phyloP scores from a whole-genome alignment of 1,140 invertebrate species.

The Drusus annulatus region DNA sequence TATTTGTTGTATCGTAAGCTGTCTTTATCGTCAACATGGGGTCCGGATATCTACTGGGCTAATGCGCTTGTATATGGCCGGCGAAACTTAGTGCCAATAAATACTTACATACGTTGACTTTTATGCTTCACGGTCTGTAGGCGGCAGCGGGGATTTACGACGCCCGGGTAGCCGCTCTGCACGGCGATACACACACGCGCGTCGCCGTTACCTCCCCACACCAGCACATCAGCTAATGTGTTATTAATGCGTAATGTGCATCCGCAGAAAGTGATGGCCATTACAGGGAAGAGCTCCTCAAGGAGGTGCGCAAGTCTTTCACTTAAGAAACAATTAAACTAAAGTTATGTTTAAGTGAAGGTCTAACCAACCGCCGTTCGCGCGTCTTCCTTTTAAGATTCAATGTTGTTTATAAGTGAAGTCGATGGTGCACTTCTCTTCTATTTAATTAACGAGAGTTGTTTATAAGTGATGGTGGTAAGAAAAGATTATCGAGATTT shows the following conservation, averaged over 20 bases:
- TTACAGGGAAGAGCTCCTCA: too few species aligned
- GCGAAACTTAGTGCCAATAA: constrained; percentile 35
- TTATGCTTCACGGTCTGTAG: constrained; percentile 38
- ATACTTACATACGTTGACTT: constrained; percentile 40
- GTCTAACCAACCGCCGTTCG: too few species aligned
- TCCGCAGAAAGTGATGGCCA: neutral
- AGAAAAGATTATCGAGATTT: too few species aligned
- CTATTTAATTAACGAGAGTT: too few species aligned
- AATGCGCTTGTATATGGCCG: constrained; percentile 25
- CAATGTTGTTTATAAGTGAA: too few species aligned
- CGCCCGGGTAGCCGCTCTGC: constrained; percentile 4
- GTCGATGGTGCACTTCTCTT: too few species aligned
- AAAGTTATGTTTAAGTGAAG: too few species aligned
- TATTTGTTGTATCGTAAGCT: constrained; percentile 10
- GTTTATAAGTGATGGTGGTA: too few species aligned
- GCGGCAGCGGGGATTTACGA: constrained; percentile 29
- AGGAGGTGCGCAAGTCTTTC: too few species aligned
- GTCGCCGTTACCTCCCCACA: neutral
- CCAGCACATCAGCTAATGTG: neutral
- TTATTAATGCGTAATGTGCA: constrained; percentile 30
- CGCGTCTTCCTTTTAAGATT: too few species aligned
- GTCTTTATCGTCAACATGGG: constrained; percentile 14
- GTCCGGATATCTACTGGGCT: constrained; percentile 9
- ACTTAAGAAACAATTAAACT: too few species aligned
- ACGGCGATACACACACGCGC: neutral